Base-by-base conservation (phyloP, 2,113 vertebrate species). In the Pedionomus torquatus region DNA sequence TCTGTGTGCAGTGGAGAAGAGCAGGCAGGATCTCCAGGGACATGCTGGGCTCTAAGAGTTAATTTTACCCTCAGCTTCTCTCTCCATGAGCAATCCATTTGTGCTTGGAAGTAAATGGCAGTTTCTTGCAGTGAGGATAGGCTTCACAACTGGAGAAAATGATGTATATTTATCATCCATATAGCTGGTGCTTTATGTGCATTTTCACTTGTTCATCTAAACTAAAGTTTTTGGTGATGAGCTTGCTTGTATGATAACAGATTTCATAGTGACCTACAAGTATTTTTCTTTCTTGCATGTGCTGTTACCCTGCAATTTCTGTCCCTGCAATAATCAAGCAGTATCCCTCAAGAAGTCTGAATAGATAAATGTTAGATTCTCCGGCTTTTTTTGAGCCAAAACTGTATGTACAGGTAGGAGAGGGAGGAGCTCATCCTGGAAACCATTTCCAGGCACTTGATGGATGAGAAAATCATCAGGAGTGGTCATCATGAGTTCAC, bases 81-180 rank as follows among this genome's bases (percentile, higher is more conserved):
- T 74, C 58, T 65, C 89, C 35, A 3, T 52, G 54, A 91, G 57
- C 68, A 82, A 85, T 95, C 87, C 65, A 48, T 90, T 93, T 96
- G 79, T 77, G 39, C 75, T 78, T 78, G 74, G 61, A 86, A 94
- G 87, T 46, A 87, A 91, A 81, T 64, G 87, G 80, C 79, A 86
- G 28, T 78, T 89, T 81, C 72, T 81, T 83, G n/a, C 57, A 48
- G 79, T 1, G 15, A 90, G 66, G 66, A 60, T 17, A 43, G 75
- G 35, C 79, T 95, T 78, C 44, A 2, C 60, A 78, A 9, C 71
- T 89, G 79, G 86, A 90, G 92, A 86, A 93, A 60, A 76, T 72
- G 26, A 35, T 52, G 44, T 51, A 7, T 68, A 20, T 95, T 95
- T 84, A 58, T 89, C 82, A 76, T 88, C 63, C 6, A 1, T 39